Base-by-base conservation (phyloP, 2,113 vertebrate species). In the Zosterops pallidus region DNA sequence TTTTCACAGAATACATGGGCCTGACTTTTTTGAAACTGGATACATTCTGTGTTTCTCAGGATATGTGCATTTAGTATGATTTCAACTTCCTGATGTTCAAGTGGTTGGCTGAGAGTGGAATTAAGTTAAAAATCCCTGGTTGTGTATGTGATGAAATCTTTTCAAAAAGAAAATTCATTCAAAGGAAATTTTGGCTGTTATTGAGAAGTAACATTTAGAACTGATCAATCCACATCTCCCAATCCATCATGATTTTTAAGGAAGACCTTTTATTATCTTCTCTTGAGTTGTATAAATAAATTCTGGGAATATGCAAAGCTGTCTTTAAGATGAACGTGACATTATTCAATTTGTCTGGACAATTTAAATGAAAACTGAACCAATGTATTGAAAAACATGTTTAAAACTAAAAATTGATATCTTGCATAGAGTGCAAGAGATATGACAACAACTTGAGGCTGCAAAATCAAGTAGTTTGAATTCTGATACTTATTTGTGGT, bases 251-350 rank as follows among this genome's bases (percentile, higher is more conserved):
- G 47, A 47, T n/a, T 65, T 83, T 94, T 70, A 42, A 65, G 44
- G 53, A 77, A 80, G 37, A 33, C 6, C 8, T 47, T 56, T 89
- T 6, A 12, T 69, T 80, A 26, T 46, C 31, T 49, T 91, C 31
- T 65, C 7, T 4, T 63, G 18, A 33, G 21, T 53, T 70, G 33
- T 82, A 74, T 31, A 62, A 56, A 47, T n/a, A 65, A 46, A 42
- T 42, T 75, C 23, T 29, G 39, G 39, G n/a, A n/a, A n/a, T 0
- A 0, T 5, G 4, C 39, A 42, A 78, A 29, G 8, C 42, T 59
- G 8, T 77, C 18, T 74, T 78, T 75, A 88, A 50, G 18, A n/a
- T 8, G 0, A 63, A 1, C 1, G 55, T 67, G n/a, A 24, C 59
- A 13, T 29, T 25, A 20, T n/a, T 35, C 76, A 28, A 25, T 80